Base-by-base conservation (phyloP, 2,797 vertebrate genomes). In the Alectoris magna region DNA sequence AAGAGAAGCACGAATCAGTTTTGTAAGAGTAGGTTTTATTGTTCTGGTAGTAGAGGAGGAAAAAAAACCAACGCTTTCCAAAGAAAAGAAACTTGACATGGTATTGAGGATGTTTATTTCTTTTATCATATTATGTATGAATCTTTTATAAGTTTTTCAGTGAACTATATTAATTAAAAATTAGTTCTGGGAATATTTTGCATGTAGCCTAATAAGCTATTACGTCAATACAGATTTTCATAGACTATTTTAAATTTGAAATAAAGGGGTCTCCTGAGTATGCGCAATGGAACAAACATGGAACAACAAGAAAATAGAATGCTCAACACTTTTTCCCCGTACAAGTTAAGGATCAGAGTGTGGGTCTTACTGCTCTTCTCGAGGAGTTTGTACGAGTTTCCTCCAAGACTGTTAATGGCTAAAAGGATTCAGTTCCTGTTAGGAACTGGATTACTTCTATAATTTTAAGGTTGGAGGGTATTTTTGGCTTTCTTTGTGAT, bases 81-180 rank as follows among this genome's bases (percentile, higher is more conserved):
- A 94, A 96, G 91, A 71, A 93, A 96, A 93, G 93, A 84, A 96
- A 92, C 92, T 89, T 95, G 91, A 94, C 96, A 94, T 90, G 88
- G 87, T 93, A 95, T 95, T 96, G 95, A 95, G 94, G 96, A 96
- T 97, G 96, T 96, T 96, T 97, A 96, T 95, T 97, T 97, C 96
- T 96, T 96, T 95, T 96, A 97, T 95, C 96, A 96, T 96, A 93
- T 95, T 95, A 95, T 93, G 26, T 91, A 96, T 97, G 94, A 96
- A 96, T 97, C 91, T 96, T 97, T 97, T 95, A 97, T 96, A 96
- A 95, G 94, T 95, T 94, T 94, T 97, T 95, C 95, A 92, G 95
- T 96, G 95, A 96, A 97, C 96, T 96, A 94, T 95, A 96, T 97
- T 97, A 97, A 97, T 97, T 97, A 97, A 97, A 97, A 97, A 97